A percentile compares a stretch with the other conserved stretches of the same genome.
Conservation (phyloP, 2,113 vertebrate species). For the Tenrec ecaudatus region DNA sequence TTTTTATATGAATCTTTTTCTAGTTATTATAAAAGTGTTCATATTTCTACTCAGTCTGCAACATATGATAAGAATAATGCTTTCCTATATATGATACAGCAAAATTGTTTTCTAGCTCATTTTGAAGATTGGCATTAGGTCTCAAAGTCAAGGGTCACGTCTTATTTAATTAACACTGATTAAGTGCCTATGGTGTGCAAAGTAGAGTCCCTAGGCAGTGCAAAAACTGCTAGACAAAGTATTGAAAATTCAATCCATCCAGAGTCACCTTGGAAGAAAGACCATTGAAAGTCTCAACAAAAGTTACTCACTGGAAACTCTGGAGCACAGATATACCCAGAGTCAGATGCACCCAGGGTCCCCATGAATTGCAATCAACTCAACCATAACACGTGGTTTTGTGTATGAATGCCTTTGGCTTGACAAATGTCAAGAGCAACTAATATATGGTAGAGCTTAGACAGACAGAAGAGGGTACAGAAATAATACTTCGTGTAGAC, state of each 20-base stretch:
- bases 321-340: neutral
- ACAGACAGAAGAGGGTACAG: neutral
- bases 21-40: slow-evolving; percentile 36
- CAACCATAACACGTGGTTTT: neutral
- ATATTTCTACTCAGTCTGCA: neutral
- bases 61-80: neutral
- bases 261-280: neutral
- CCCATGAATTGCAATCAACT: neutral
- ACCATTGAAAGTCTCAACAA: neutral
- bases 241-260: neutral
- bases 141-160: neutral
- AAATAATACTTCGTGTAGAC: neutral
- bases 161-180: slow-evolving; percentile 41
- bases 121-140: slow-evolving; percentile 3
- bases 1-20: slow-evolving; percentile 7
- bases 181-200: neutral
- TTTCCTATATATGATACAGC: neutral
- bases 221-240: neutral
- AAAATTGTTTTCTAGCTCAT: slow-evolving; percentile 10
- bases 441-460: neutral
- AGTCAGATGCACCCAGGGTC: neutral
- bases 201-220: neutral
- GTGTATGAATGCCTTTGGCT: neutral
- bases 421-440: slow-evolving; percentile 6
- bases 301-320: neutral